Percentiles rank a stretch among this genome's conserved stretches.
phyloP scores from a whole-genome alignment of 2,888 invertebrate species.

The Arge pagana region DNA sequence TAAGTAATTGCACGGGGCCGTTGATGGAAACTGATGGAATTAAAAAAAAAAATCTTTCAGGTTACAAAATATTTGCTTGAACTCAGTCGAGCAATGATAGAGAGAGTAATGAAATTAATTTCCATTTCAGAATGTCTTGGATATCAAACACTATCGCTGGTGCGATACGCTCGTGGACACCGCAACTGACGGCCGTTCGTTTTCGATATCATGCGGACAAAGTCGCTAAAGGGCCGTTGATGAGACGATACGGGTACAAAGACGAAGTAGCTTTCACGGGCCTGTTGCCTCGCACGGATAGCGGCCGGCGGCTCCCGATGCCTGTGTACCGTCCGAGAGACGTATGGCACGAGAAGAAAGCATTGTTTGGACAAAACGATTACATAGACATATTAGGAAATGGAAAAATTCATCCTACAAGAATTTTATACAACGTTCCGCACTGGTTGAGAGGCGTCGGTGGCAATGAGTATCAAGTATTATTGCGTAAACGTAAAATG shows the following conservation, averaged over 20 bases:
- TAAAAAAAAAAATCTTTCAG: too few relatives aligned
- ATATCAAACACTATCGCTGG: conserved; percentile 31
- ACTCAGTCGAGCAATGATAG: too few relatives aligned
- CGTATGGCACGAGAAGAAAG: conserved; percentile 76
- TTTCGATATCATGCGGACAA: conserved; percentile 69
- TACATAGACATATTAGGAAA: conserved; percentile 95
- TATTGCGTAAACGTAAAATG: conserved; percentile 75
- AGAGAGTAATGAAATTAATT: too few relatives aligned
- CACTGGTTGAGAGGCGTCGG: conserved; percentile 87
- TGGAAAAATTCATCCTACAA: conserved; percentile 80
- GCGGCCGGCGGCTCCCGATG: conserved; percentile 64
- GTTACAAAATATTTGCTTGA: too few relatives aligned
- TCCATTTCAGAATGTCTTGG: conserved; percentile 44
- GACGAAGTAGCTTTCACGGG: conserved; percentile 72
- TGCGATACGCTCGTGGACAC: conserved; percentile 40
- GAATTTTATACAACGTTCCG: conserved; percentile 83
- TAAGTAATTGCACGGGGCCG: too few relatives aligned
- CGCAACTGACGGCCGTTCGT: conserved; percentile 59
- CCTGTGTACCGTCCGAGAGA: conserved; percentile 75
- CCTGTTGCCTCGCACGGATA: conserved; percentile 69
- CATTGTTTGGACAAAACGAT: conserved; percentile 93
- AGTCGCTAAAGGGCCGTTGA: conserved; percentile 63
- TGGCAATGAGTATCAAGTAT: conserved; percentile 82
- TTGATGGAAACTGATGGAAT: too few relatives aligned
- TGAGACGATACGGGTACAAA: conserved; percentile 73